Evolutionary conservation across 2,797 vertebrate genomes (phyloP).

Genomic region (Craterocephalus amniculus): DNA sequence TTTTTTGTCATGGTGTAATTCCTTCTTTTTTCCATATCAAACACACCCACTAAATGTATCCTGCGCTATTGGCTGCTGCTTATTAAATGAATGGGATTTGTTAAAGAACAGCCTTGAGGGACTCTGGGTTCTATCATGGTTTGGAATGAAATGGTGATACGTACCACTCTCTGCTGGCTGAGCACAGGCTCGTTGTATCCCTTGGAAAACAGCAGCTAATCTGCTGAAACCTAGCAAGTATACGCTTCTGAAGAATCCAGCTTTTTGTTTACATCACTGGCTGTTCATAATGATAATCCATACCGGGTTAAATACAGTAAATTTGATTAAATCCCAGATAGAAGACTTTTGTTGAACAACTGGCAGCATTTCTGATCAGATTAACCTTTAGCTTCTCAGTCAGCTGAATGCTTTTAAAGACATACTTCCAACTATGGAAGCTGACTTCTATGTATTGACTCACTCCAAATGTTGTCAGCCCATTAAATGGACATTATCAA

Average conservation of each 20-base stretch:
- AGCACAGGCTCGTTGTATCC: conserved; percentile 53
- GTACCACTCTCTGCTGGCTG: conserved; percentile 50
- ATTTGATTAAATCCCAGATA: background rate
- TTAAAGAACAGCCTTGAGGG: conserved; percentile 68
- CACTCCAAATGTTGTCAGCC: conserved; percentile 2
- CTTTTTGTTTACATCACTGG: conserved; percentile 29
- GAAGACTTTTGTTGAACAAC: background rate
- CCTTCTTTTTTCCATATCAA: conserved; percentile 62
- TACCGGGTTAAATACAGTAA: background rate
- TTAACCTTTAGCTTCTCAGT: background rate
- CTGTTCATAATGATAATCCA: conserved; percentile 22
- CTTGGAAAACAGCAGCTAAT: conserved; percentile 32
- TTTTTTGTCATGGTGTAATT: conserved; percentile 57
- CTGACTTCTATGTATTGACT: background rate
- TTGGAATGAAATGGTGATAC: conserved; percentile 52
- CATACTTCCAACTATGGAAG: background rate
- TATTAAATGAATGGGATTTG: conserved; percentile 74
- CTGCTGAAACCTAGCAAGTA: conserved; percentile 65
- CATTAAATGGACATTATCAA: background rate
- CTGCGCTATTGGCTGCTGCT: conserved; percentile 60
- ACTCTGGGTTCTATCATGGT: conserved; percentile 43
- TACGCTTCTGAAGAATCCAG: conserved; percentile 21
- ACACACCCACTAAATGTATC: conserved; percentile 63
- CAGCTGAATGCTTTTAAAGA: background rate
- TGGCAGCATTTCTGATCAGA: background rate